These are phyloP conservation scores for Eilema depressum DNA, from an alignment of 2,888 invertebrate species.

Conservation along the genomic window DNA sequence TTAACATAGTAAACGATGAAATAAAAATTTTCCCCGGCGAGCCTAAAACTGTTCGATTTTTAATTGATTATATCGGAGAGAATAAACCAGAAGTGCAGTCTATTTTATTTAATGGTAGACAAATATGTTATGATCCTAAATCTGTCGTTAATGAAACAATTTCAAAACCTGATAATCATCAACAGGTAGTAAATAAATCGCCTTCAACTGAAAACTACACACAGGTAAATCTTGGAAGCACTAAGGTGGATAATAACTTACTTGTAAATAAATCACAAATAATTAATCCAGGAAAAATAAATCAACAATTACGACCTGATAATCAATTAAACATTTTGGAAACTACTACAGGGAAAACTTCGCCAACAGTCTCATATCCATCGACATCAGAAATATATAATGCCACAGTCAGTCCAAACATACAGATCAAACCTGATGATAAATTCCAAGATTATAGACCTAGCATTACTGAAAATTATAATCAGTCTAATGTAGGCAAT, in stretches of 20 bases:
- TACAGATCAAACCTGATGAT: not conserved
- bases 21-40: slow-evolving; percentile 83
- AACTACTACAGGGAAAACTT: slow-evolving; percentile 9
- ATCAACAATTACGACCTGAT: slow-evolving; percentile 15
- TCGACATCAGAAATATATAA: not conserved
- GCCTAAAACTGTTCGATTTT: slow-evolving; percentile 84
- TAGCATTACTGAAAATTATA: slow-evolving; percentile 6
- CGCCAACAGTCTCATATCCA: not conserved
- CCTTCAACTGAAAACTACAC: slow-evolving; percentile 2
- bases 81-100: slow-evolving; percentile 77
- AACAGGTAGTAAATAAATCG: slow-evolving; percentile 12
- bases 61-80: slow-evolving; percentile 81
- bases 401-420: not conserved
- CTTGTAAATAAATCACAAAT: slow-evolving; percentile 15
- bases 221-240: not conserved
- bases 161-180: not conserved
- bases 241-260: slow-evolving; percentile 10
- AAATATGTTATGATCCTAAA: slow-evolving; percentile 72
- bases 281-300: slow-evolving; percentile 1
- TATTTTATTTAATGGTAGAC: slow-evolving; percentile 86
- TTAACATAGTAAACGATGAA: slow-evolving; percentile 84
- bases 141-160: not conserved
- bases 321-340: slow-evolving; percentile 6
- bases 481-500: not conserved
- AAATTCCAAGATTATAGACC: not conserved